A percentile compares a stretch with the other conserved stretches of the same genome.
Evolutionary conservation across 1,140 invertebrate genomes (phyloP).

Genomic region (Dendrolimus kikuchii): DNA sequence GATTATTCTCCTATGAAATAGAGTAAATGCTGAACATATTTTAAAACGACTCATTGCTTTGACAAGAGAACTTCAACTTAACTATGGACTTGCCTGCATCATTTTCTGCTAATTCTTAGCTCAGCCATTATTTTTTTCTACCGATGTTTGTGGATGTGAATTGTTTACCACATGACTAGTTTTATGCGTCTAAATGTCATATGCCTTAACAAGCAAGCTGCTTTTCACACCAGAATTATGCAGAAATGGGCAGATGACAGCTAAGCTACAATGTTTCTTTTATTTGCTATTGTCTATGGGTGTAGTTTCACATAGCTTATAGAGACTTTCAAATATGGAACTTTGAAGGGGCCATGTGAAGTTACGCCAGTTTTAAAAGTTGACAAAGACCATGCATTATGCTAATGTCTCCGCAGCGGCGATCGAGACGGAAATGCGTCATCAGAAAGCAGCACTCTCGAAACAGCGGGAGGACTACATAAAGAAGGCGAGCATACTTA

Average conservation of each 20-base stretch:
- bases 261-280: constrained; percentile 11
- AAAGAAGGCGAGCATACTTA: constrained; percentile 78
- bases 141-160: neutral
- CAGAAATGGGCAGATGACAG: constrained; percentile 8
- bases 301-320: constrained; percentile 14
- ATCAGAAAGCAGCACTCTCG: constrained; percentile 82
- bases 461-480: constrained; percentile 86
- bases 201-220: neutral
- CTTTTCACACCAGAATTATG: constrained; percentile 2
- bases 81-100: too few relatives aligned
- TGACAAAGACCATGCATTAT: neutral
- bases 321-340: neutral
- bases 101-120: too few relatives aligned
- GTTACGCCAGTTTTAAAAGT: constrained; percentile 10
- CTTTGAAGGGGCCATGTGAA: constrained; percentile 7
- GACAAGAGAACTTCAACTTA: too few relatives aligned
- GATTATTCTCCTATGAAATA: too few relatives aligned
- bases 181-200: neutral
- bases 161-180: neutral
- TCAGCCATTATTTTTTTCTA: too few relatives aligned
- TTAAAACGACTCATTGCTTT: too few relatives aligned
- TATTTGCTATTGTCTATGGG: constrained; percentile 17
- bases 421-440: constrained; percentile 84
- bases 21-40: too few relatives aligned
- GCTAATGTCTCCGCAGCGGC: constrained; percentile 68